Evolutionary conservation across 2,888 invertebrate species (phyloP), one percentile per base, ranked within the genome.

Genomic region (Opisthograptis luteolata): DNA sequence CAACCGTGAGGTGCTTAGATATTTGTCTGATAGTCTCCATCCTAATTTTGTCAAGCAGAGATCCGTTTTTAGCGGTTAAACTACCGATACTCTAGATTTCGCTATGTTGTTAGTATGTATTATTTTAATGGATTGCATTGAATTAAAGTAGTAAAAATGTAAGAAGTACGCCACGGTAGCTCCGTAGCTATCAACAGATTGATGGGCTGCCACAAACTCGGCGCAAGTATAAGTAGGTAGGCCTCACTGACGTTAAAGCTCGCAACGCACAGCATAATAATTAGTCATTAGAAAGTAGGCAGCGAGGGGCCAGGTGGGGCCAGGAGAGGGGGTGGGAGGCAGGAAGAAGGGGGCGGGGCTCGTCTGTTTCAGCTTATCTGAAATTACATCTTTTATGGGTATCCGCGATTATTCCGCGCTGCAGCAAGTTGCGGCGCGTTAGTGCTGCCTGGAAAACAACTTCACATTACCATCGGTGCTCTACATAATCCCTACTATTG

Each of bases 311-410:
- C 66, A 62, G 65, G 63, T 61, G 70, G 75, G 66, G 58, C 36
- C 22, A 25, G 70, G 30, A 70, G 30, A 30, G 39, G 48, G 36
- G 48, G 36, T 36, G 76, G 72, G 70, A 70, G 70, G 69, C 53
- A 64, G 73, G 74, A 65, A 77, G 71, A 54, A 65, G 70, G 73
- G 49, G 87, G 87, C 83, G 85, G 84, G 66, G 87, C 86, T 86
- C 88, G 89, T 88, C 89, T 88, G 87, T 90, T 90, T 89, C 88
- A 88, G 89, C 87, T 89, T 89, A 90, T 90, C 90, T 90, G 88
- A 90, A 90, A 90, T 90, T 90, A 90, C 90, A 90, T 90, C 90
- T 90, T 89, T 90, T 90, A 90, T 89, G 90, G 88, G 87, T 86
- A 90, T 87, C 88, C 84, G 89, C 88, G 90, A 90, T 90, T 88